Base-by-base conservation (phyloP, 1,140 invertebrate genomes). In the Tyrophagus putrescentiae region DNA sequence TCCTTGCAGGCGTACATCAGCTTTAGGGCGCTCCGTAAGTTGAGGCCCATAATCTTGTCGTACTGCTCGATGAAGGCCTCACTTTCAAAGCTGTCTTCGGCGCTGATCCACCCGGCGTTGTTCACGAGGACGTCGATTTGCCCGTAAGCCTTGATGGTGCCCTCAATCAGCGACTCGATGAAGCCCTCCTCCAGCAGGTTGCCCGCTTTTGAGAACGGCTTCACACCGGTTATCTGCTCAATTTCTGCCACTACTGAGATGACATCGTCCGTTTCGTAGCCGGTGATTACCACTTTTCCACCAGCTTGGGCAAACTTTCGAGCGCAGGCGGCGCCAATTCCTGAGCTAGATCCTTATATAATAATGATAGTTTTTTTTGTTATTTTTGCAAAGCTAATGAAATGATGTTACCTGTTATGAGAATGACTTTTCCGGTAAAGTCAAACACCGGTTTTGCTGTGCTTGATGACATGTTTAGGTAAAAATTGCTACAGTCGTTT, bases 241-340 rank as follows among this genome's bases (percentile, higher is more conserved):
- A 48, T 48, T 48, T 36, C 11, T 13, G n/a, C 25, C 11, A 27
- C 57, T 18, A 57, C 42, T 13, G 6, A 13, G 23, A 9, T 11
- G 6, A 58, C 57, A 21, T 58, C 42, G 16, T 58, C 57, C 42
- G 7, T 9, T 56, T 56, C 18, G 23, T 16, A 13, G 28, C 57
- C 57, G 18, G 57, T 58, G 18, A 58, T 56, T 5, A 58, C 57
- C 13, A 58, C 34, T 23, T 18, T 57, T 5, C 18, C 34, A 56
- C 42, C 42, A 7, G 16, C 25, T 60, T 54, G 9, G 28, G 57
- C 57, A 5, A 58, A 56, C 27, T 21, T 21, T 57, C 11, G 6
- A 13, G 57, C 57, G 7, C 9, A 7, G 7, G 50, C 57, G 9
- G 34, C 57, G 28, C 57, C 57, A 23, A 58, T 58, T 13, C 57